Conservation (phyloP, 2,797 vertebrate genomes). For the Lacerta agilis region DNA sequence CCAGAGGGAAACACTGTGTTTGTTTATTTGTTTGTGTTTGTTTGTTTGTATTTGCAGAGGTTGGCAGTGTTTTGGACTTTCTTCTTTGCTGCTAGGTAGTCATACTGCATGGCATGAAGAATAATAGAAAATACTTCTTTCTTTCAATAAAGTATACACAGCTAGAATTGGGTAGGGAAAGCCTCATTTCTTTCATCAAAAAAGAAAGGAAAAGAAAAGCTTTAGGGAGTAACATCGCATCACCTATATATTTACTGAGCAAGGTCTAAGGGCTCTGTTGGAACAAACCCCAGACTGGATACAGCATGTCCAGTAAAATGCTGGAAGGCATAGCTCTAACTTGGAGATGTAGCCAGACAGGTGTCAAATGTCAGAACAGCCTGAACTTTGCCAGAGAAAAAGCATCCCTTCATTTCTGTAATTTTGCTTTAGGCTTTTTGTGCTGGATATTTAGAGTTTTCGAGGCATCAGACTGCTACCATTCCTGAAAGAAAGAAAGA, state of each 20-base stretch:
- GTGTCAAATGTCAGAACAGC: constrained; percentile 25
- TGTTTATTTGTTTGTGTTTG: too few species aligned
- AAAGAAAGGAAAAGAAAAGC: background rate
- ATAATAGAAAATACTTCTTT: constrained; percentile 8
- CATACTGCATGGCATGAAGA: background rate
- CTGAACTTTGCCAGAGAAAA: background rate
- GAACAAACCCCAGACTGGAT: background rate
- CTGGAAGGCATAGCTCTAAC: constrained; percentile 15
- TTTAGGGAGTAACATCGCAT: background rate
- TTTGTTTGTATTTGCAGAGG: background rate
- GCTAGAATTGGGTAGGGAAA: constrained; percentile 23
- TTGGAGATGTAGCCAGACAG: constrained; percentile 27
- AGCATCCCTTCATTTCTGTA: background rate
- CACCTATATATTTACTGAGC: background rate
- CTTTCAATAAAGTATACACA: background rate
- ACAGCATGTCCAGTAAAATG: background rate
- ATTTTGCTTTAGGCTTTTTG: background rate
- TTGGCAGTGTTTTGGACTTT: background rate
- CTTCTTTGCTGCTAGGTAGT: constrained; percentile 15
- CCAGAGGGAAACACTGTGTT: background rate
- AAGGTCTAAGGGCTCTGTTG: background rate
- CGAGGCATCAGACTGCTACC: background rate
- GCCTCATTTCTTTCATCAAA: constrained; percentile 43
- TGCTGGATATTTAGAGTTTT: background rate
- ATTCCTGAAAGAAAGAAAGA: background rate